phyloP scores from a whole-genome alignment of 2,113 vertebrate genomes.

The Pygoscelis adeliae region DNA sequence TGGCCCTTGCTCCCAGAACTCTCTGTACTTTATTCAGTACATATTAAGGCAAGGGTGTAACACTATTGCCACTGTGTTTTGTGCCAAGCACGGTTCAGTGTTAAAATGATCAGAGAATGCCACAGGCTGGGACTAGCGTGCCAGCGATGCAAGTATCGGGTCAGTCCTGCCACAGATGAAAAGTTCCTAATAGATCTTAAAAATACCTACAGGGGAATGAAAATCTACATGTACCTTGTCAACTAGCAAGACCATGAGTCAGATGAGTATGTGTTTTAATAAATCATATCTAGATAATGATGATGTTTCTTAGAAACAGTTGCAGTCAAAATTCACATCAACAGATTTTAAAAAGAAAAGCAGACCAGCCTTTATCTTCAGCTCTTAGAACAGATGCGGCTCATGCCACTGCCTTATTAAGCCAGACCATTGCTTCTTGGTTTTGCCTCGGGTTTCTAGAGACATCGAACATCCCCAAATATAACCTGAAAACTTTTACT shows the following conservation, averaged over 20 bases:
- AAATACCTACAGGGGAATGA: not conserved
- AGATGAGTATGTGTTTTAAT: not conserved
- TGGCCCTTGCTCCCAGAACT: not conserved
- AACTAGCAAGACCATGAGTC: not conserved
- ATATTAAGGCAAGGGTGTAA: not conserved
- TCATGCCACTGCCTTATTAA: not conserved
- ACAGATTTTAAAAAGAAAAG: not conserved
- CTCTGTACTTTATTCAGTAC: not conserved
- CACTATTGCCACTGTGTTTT: not conserved
- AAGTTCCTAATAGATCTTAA: not conserved
- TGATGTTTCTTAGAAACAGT: not conserved
- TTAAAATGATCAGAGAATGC: not conserved
- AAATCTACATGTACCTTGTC: not conserved
- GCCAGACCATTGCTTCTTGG: not conserved
- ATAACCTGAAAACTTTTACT: not conserved
- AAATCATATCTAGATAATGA: not conserved
- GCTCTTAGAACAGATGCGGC: not conserved
- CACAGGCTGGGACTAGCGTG: not conserved
- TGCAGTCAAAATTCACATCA: not conserved
- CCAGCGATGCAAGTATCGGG: not conserved
- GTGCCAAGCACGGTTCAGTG: not conserved
- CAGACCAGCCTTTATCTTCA: not conserved
- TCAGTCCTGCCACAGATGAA: not conserved
- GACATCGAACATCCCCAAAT: not conserved
- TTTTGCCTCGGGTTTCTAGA: not conserved